Base-by-base conservation (phyloP, 2,888 invertebrate species). In the Arge pagana region DNA sequence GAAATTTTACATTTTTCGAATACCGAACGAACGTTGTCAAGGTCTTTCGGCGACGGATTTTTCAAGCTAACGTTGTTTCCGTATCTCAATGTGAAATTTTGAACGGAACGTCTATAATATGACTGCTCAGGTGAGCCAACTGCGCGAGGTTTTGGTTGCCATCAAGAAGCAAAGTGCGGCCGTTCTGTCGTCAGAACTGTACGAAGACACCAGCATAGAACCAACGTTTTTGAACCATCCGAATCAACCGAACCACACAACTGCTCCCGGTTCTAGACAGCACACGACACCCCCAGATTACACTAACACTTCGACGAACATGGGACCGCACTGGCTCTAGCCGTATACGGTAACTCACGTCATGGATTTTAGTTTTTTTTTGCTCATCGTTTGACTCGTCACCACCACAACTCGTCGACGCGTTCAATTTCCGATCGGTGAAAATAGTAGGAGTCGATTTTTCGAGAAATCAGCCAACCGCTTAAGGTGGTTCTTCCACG, bases 331-430 rank as follows among this genome's bases (percentile, higher is more conserved):
- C 67, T 76, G 76, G 76, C 74, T 76, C 67, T 76, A 76, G 73
- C 72, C 70, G 64, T 65, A 68, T 70, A 76, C 76, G 75, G 76
- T 76, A 76, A 76, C 76, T 74, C 76, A 72, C 68, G 73, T 72
- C 76, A 76, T 76, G 74, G 74, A 74, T 74, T 76, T 76, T 72
- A 71, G 45, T 45, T 45, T 33, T 45, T n/a, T n/a, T 15, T 45
- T 35, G 24, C 33, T 8, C 18, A n/a, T n/a, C 23, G 33, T 33
- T 33, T 18, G 24, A 45, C 35, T 35, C 31, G 45, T 33, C 35
- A 19, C 16, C 21, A 45, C 13, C 31, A 23, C 30, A 45, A 45
- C 30, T 45, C 31, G 31, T 45, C 8, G 18, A 11, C 37, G 19
- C 33, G n/a, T 26, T 26, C 13, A 15, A n/a, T n/a, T n/a, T n/a